Percentiles rank a stretch among this genome's conserved stretches.
Evolutionary conservation across 2,113 vertebrate genomes (phyloP).

Genomic region (Zingel zingel): DNA sequence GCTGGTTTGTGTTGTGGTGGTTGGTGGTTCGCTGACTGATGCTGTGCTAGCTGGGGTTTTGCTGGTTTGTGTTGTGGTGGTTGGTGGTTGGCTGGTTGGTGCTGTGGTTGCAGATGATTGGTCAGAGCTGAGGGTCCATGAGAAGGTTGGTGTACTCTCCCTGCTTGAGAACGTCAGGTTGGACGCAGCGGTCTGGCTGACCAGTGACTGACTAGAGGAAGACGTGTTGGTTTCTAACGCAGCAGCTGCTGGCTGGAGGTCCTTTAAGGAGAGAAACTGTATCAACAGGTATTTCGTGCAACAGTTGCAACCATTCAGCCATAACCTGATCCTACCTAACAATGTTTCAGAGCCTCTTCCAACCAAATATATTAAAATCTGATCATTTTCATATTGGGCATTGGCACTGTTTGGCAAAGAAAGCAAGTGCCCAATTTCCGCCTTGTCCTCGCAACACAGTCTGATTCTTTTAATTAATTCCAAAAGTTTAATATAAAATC

Average conservation of each 20-base stretch:
- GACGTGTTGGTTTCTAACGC: slow-evolving; percentile 60
- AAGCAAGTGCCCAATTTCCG: slow-evolving; percentile 20
- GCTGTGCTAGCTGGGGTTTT: neutral
- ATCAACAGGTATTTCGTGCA: slow-evolving; percentile 34
- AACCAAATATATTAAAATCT: slow-evolving; percentile 33
- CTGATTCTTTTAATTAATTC: slow-evolving; percentile 63
- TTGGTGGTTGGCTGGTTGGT: neutral
- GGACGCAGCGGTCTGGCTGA: slow-evolving; percentile 7
- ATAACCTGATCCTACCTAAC: neutral
- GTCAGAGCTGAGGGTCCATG: slow-evolving; percentile 39
- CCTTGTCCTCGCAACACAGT: slow-evolving; percentile 30
- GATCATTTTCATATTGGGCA: slow-evolving; percentile 23
- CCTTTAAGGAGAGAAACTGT: slow-evolving; percentile 60
- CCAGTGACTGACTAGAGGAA: slow-evolving; percentile 19
- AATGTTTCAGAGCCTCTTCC: slow-evolving; percentile 33
- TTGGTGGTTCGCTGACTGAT: neutral
- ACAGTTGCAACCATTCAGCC: slow-evolving; percentile 4
- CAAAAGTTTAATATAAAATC: slow-evolving; percentile 41
- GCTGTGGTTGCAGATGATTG: slow-evolving; percentile 20
- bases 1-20: neutral
- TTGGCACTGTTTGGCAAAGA: slow-evolving; percentile 34
- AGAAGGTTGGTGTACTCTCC: slow-evolving; percentile 21
- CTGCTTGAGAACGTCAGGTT: slow-evolving; percentile 10
- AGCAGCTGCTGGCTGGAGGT: slow-evolving; percentile 49
- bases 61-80: neutral